Evolutionary conservation across 2,888 invertebrate genomes (phyloP).

Genomic region (Minunthozetes semirufus): DNA sequence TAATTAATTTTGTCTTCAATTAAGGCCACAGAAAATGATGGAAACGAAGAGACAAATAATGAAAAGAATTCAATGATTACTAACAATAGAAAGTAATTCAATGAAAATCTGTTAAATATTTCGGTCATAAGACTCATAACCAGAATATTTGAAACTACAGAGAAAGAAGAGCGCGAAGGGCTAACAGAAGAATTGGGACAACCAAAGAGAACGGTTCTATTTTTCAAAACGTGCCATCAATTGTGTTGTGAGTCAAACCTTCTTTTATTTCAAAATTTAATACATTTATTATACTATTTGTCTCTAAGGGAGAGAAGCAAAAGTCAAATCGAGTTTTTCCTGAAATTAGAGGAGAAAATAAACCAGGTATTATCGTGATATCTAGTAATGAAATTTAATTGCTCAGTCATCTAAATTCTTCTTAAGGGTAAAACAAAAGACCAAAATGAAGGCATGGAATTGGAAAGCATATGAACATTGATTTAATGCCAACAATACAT

Average conservation of each 20-base stretch:
- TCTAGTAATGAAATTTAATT: neutral
- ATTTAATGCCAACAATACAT: too few species aligned
- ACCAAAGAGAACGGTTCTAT: neutral
- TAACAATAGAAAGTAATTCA: slow-evolving; percentile 3
- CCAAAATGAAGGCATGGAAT: too few species aligned
- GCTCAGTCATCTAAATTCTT: neutral
- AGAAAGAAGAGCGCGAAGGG: neutral
- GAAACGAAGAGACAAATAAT: neutral
- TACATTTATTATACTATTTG: neutral
- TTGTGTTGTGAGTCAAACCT: neutral
- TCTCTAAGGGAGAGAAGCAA: slow-evolving; percentile 6
- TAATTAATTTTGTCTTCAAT: neutral
- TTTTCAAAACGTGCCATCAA: slow-evolving; percentile 1
- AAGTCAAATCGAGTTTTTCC: slow-evolving; percentile 21
- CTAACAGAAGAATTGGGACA: neutral
- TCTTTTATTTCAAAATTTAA: neutral
- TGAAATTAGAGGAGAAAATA: slow-evolving; percentile 1
- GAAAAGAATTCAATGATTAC: neutral
- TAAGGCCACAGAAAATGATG: neutral
- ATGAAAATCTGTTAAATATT: neutral
- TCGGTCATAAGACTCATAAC: neutral
- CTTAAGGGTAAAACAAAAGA: too few species aligned
- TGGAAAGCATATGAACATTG: too few species aligned
- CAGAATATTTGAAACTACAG: neutral
- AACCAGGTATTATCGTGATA: slow-evolving; percentile 1